Conservation (phyloP, 1,140 invertebrate species). For the Drosophila ironensis region DNA sequence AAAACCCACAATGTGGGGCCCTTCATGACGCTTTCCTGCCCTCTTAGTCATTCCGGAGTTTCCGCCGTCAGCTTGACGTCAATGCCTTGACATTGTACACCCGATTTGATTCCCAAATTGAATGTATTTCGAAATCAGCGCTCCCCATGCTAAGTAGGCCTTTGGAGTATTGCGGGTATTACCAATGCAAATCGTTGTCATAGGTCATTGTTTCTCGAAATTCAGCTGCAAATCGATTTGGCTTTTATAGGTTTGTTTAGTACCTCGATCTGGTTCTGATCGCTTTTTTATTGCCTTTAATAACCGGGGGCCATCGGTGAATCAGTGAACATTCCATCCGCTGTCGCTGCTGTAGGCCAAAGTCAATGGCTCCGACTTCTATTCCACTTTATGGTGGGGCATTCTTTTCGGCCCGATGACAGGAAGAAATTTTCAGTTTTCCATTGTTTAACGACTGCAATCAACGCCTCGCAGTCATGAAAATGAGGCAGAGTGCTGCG, state of each 20-base stretch:
- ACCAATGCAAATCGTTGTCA: conserved; percentile 47
- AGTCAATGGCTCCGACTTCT: background rate
- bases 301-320: too few species aligned
- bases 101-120: conserved; percentile 16
- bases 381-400: conserved; percentile 4
- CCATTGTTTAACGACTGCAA: conserved; percentile 46
- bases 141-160: background rate
- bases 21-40: background rate
- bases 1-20: background rate
- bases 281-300: too few species aligned
- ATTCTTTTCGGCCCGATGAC: conserved; percentile 20
- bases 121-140: background rate
- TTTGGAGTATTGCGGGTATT: conserved; percentile 8
- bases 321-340: conserved; percentile 3
- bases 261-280: too few species aligned
- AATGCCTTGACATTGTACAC: conserved; percentile 40
- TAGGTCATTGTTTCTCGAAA: conserved; percentile 35
- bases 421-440: conserved; percentile 18
- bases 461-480: conserved; percentile 35
- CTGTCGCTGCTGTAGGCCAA: background rate
- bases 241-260: too few species aligned
- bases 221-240: too few species aligned
- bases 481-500: conserved; percentile 10
- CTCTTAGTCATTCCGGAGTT: conserved; percentile 21
- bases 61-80: conserved; percentile 58